Evolutionary conservation across 2,113 vertebrate genomes (phyloP).

Genomic region (Mionectes macconnelli): DNA sequence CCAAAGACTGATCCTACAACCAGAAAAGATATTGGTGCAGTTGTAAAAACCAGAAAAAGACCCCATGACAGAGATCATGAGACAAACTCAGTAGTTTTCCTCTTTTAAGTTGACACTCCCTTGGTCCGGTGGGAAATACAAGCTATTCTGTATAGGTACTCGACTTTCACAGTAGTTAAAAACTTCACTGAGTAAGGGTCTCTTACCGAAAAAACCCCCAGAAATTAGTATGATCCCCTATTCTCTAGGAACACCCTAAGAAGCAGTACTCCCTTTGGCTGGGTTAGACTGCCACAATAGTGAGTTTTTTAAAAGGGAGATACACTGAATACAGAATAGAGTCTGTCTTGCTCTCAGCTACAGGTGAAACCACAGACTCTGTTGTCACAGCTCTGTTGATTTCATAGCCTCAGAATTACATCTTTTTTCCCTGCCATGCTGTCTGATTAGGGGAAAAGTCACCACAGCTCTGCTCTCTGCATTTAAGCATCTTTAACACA

Average conservation of each 20-base stretch:
- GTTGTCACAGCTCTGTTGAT: not conserved
- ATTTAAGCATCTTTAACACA: not conserved
- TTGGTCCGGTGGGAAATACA: not conserved
- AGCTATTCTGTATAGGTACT: not conserved
- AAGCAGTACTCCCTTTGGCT: not conserved
- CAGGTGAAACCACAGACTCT: constrained; percentile 6
- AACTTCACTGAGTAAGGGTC: not conserved
- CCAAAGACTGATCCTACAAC: not conserved
- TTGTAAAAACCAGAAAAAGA: not conserved
- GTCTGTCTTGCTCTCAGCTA: not conserved
- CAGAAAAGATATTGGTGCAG: not conserved
- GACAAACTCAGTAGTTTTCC: not conserved
- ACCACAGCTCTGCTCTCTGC: not conserved
- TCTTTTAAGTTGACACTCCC: not conserved
- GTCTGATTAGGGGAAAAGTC: not conserved
- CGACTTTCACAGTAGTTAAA: not conserved
- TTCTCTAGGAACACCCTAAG: not conserved
- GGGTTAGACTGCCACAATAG: not conserved
- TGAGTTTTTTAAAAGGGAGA: not conserved
- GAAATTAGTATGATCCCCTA: accelerated
- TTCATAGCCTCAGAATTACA: not conserved
- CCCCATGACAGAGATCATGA: not conserved
- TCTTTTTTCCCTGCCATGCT: not conserved
- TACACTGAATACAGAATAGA: not conserved
- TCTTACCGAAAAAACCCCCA: not conserved